Base-by-base conservation (phyloP, 1,140 invertebrate species). In the Manduca sexta region DNA sequence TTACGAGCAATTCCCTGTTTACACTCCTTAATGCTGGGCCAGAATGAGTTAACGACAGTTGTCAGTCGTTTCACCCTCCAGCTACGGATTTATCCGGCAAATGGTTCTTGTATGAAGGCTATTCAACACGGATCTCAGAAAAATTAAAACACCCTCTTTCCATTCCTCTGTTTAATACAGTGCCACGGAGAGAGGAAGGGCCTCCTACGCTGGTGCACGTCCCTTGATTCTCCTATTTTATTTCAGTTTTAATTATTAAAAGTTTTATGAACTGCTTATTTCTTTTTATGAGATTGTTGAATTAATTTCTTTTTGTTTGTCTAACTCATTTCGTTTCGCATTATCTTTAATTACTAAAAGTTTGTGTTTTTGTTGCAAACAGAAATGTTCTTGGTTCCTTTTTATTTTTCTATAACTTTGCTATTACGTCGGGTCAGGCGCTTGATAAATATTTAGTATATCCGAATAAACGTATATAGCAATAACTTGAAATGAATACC, bases 261-360 rank as follows among this genome's bases (percentile, higher is more conserved):
- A 84, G 70, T 84, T 82, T 79, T 76, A 84, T 81, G 74, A 76
- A 84, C 75, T 84, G 76, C 74, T 77, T 79, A 82, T 82, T 82
- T 74, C 60, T 74, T 84, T 84, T 84, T 79, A 84, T 69, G 76
- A 70, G 64, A 68, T 76, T 78, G 77, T 78, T 77, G 64, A 79
- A 79, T 81, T 82, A 82, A 84, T 84, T 77, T 57, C 71, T 79
- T 82, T 82, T 74, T 84, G 82, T 79, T 62, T 70, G 21, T 26
- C 21, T 67, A 69, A 79, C 61, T 79, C 65, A 64, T 34, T 18
- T 11, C 18, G 14, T 45, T 45, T 34, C 31, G 14, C 30, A 35
- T 45, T 45, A 17, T 33, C 12, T 14, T 34, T 45, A 34, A 34
- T 45, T 45, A 13, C 16, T n/a, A 52, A 66, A 64, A 63, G 63